Percentiles rank a stretch among this genome's conserved stretches.
Evolutionary conservation across 2,797 vertebrate species (phyloP).

Genomic region (Netta rufina): DNA sequence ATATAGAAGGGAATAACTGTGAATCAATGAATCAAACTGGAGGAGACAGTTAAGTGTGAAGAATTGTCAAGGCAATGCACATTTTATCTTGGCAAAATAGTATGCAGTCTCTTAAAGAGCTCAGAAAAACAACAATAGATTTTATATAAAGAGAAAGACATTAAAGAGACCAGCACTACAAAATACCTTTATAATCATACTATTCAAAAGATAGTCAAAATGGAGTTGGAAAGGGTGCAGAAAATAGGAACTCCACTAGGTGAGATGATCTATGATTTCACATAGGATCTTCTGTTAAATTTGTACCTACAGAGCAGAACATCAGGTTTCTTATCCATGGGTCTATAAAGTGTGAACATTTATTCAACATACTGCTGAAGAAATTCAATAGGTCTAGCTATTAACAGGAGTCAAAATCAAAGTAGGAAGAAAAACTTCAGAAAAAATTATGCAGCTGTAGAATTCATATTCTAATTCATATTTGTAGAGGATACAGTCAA

Average conservation of each 20-base stretch:
- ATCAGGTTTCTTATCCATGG: background rate
- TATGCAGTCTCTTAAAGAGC: background rate
- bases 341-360: background rate
- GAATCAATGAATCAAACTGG: conserved; percentile 13
- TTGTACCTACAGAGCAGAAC: background rate
- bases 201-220: background rate
- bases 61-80: background rate
- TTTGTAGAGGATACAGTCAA: background rate
- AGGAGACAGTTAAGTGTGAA: conserved; percentile 13
- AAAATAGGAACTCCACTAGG: background rate
- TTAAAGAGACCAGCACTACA: background rate
- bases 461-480: background rate
- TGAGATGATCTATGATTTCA: background rate
- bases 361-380: background rate
- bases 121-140: background rate
- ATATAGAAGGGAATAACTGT: background rate
- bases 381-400: background rate
- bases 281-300: background rate
- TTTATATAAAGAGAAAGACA: background rate
- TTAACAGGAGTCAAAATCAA: background rate
- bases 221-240: background rate
- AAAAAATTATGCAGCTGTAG: background rate
- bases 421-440: background rate
- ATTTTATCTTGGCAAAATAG: conserved; percentile 13
- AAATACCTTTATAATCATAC: background rate